Conservation (phyloP, 2,888 invertebrate genomes). For the Acrobeloides nanus region DNA sequence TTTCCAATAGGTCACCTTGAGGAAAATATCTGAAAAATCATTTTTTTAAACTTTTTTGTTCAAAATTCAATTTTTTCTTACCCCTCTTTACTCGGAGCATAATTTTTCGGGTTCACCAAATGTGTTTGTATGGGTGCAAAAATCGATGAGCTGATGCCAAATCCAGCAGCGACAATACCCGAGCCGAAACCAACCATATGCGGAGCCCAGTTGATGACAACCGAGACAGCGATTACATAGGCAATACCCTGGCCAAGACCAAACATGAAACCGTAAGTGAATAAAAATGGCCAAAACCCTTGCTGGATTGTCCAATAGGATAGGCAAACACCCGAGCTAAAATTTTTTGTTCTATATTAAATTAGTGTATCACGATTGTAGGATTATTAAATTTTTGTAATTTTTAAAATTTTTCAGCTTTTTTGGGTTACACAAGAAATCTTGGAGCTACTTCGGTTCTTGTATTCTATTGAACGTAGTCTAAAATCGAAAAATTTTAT, state of each 20-base stretch:
- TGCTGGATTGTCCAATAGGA: conserved; percentile 41
- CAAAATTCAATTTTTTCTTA: conserved; percentile 15
- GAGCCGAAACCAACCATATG: conserved; percentile 47
- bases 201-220: conserved; percentile 52
- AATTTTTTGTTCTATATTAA: conserved; percentile 14
- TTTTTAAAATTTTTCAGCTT: not conserved
- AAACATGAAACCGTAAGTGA: conserved; percentile 49
- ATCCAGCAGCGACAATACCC: conserved; percentile 52
- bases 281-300: conserved; percentile 38
- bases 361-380: not conserved
- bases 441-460: not conserved
- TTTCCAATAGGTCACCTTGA: conserved; percentile 19
- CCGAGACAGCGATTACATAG: conserved; percentile 49
- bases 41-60: conserved; percentile 2
- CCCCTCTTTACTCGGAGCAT: conserved; percentile 44
- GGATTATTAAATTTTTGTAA: not conserved
- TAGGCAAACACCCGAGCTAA: conserved; percentile 40
- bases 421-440: not conserved
- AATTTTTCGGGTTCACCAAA: conserved; percentile 45
- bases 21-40: conserved; percentile 24
- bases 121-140: conserved; percentile 51
- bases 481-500: no score
- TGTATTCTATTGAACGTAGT: no score
- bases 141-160: conserved; percentile 49
- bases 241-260: conserved; percentile 51